A percentile compares a stretch with the other conserved stretches of the same genome.
These are phyloP conservation scores for Anneissia japonica DNA, from an alignment of 35 echinoderm and acorn worm species.

Conservation along the genomic window DNA sequence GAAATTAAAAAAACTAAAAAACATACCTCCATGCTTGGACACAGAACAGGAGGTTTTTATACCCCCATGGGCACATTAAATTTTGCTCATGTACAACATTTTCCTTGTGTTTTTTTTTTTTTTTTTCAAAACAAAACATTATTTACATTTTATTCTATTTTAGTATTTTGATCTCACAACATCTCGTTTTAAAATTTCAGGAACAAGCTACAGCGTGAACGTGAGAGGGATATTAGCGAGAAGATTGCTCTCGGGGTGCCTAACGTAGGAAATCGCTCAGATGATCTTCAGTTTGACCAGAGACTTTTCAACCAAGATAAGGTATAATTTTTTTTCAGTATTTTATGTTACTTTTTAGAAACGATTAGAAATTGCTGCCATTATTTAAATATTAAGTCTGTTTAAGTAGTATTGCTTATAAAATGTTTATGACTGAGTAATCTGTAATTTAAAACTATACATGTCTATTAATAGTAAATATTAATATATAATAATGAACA, in stretches of 20 bases:
- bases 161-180: background rate
- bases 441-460: too few species aligned
- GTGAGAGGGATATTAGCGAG: slow-evolving; percentile 96
- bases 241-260: slow-evolving; percentile 93
- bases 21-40: too few species aligned
- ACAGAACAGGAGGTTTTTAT: background rate
- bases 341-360: too few species aligned
- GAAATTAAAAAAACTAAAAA: too few species aligned
- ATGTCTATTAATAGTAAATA: too few species aligned
- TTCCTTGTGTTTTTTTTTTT: background rate
- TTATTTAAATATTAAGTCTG: too few species aligned
- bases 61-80: background rate
- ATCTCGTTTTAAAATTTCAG: slow-evolving; percentile 30
- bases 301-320: slow-evolving; percentile 82
- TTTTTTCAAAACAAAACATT: background rate
- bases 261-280: slow-evolving; percentile 58
- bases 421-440: too few species aligned
- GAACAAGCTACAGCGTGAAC: slow-evolving; percentile 80
- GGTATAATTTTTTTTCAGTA: slow-evolving; percentile 49
- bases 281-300: slow-evolving; percentile 95
- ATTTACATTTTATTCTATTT: background rate
- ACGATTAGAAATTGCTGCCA: too few species aligned
- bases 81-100: background rate
- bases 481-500: too few species aligned
- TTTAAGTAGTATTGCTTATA: too few species aligned